Conservation (phyloP, 1,140 invertebrate genomes). For the Pomacea maculata region DNA sequence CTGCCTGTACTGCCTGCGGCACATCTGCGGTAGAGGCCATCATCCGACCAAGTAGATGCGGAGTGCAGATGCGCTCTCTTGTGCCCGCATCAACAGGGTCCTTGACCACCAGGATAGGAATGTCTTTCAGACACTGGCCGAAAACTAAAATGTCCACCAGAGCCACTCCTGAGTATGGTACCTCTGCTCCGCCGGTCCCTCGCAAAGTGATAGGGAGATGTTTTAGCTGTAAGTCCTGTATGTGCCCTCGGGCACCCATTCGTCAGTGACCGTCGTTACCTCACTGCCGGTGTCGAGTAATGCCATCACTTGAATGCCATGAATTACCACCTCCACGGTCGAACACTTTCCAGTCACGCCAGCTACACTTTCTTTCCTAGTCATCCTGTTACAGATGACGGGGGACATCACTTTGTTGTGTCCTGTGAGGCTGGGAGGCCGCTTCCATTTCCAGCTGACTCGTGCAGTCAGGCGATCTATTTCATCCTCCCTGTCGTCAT, state of each 20-base stretch:
- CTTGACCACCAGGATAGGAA: conserved; percentile 1
- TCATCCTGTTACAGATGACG: background rate
- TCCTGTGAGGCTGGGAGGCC: no score
- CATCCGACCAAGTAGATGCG: no score
- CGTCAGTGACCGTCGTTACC: background rate
- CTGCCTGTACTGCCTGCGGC: no score
- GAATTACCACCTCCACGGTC: background rate
- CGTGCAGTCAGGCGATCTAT: no score
- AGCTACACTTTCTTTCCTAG: background rate
- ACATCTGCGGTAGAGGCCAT: no score
- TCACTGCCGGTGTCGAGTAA: conserved; percentile 1
- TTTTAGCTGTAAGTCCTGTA: background rate
- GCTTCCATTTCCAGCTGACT: no score
- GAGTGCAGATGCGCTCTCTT: background rate
- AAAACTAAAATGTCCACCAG: background rate
- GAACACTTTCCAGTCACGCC: background rate
- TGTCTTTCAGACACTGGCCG: background rate
- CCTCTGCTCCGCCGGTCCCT: background rate
- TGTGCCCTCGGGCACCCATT: background rate
- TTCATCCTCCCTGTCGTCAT: no score
- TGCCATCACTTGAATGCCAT: background rate
- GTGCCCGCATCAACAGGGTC: conserved; percentile 4
- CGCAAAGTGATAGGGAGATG: background rate
- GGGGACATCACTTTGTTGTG: background rate
- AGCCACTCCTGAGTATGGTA: conserved; percentile 2